Evolutionary conservation across 2,888 invertebrate genomes (phyloP), one percentile per base, ranked within the genome.

Genomic region (Agelastica alni): DNA sequence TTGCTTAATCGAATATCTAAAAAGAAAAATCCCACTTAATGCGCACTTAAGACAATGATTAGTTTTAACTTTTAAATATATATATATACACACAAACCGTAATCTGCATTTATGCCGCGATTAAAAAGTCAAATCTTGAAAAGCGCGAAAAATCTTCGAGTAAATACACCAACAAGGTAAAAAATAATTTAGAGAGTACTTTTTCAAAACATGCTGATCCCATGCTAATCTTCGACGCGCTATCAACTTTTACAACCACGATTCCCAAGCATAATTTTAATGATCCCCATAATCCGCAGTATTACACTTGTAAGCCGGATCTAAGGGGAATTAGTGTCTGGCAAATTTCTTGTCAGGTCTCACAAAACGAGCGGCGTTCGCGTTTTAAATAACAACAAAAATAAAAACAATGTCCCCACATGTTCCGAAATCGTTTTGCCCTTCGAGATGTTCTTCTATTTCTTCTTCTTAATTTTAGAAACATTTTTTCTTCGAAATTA

Each of bases 171-270:
- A n/a, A 56, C 30, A 39, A 31, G 41, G 41, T 45, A 56, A 62
- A 68, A n/a, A 69, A 70, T 70, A 70, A 70, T 69, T 68, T 68
- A 66, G 65, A 64, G n/a, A 68, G 68, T 69, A 62, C 69, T 73
- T 71, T 70, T 71, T 74, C 73, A 71, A 66, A 74, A 74, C 70
- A 68, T 65, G 63, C 69, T 75, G 76, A 77, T 76, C 75, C n/a
- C 76, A 56, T 70, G 69, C 70, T 77, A 76, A 77, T 77, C 77
- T 77, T 76, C 75, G 75, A 75, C 75, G 76, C 72, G 75, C 76
- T 76, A 77, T 76, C 76, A 76, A 76, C 75, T 77, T 77, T 76
- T 76, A 77, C 75, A n/a, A 74, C 75, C 74, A 74, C 76, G 76
- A 77, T 76, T 73, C 77, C 76, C 66, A 68, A 74, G 77, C 76